Evolutionary conservation across 2,888 invertebrate species (phyloP).

Genomic region (Andrena bucephala): DNA sequence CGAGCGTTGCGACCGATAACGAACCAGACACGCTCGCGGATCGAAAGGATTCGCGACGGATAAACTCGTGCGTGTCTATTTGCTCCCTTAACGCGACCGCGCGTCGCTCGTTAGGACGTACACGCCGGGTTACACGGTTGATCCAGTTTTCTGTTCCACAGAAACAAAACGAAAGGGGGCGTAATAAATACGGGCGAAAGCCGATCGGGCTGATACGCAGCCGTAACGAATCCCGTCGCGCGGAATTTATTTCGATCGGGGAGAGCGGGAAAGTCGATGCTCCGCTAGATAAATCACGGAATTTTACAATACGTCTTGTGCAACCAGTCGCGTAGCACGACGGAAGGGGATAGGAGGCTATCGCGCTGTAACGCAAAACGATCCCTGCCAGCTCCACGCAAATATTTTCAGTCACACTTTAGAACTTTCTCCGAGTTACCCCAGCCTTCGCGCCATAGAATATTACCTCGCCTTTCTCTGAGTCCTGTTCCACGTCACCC

Average conservation of each 20-base stretch:
- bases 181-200: conserved; percentile 42
- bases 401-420: neutral
- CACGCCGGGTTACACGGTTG: conserved; percentile 25
- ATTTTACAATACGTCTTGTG: conserved; percentile 44
- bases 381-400: neutral
- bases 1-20: conserved; percentile 57
- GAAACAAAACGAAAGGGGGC: conserved; percentile 23
- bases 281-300: conserved; percentile 50
- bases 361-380: neutral
- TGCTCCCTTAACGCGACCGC: conserved; percentile 31
- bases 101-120: conserved; percentile 50
- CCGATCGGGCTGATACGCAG: conserved; percentile 23
- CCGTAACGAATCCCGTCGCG: conserved; percentile 33
- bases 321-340: conserved; percentile 17
- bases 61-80: conserved; percentile 46
- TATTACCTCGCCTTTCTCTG: too few species aligned
- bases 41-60: conserved; percentile 46
- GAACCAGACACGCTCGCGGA: conserved; percentile 30
- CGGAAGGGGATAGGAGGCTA: conserved; percentile 6
- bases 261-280: conserved; percentile 49
- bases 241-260: conserved; percentile 39
- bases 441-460: too few species aligned
- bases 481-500: too few species aligned
- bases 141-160: conserved; percentile 46
- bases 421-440: neutral